phyloP scores from a whole-genome alignment of 2,888 invertebrate genomes.

The Acleris emargana region DNA sequence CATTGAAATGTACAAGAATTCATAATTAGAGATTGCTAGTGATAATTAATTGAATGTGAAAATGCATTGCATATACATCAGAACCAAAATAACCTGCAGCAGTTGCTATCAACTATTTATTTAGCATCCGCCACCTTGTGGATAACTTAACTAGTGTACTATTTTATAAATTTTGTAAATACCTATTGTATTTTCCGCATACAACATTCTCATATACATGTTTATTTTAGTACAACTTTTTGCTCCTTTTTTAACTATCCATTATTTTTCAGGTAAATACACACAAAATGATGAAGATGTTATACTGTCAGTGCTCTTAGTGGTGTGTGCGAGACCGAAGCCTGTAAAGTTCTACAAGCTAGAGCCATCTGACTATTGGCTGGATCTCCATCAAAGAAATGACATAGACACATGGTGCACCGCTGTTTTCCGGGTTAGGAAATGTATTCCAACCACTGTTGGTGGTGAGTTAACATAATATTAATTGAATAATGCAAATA shows the following conservation, averaged over 20 bases:
- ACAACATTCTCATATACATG: no score
- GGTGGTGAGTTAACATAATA: slow-evolving; percentile 57
- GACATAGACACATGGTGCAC: slow-evolving; percentile 72
- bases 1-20: no score
- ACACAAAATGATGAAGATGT: slow-evolving; percentile 72
- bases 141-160: no score
- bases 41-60: no score
- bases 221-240: neutral
- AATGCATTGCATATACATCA: no score
- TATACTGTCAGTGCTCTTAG: slow-evolving; percentile 67
- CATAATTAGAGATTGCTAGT: no score
- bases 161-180: no score
- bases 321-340: slow-evolving; percentile 71
- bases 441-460: slow-evolving; percentile 72
- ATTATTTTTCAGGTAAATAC: slow-evolving; percentile 68
- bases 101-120: no score
- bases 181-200: no score
- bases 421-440: slow-evolving; percentile 72
- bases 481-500: neutral
- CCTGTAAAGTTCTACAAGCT: slow-evolving; percentile 65
- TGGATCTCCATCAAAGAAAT: slow-evolving; percentile 65
- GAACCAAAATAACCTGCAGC: no score
- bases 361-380: slow-evolving; percentile 65
- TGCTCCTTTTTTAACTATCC: neutral
- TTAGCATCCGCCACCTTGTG: no score